Conservation (phyloP, 2,113 vertebrate species). For the Callaeas wilsoni region DNA sequence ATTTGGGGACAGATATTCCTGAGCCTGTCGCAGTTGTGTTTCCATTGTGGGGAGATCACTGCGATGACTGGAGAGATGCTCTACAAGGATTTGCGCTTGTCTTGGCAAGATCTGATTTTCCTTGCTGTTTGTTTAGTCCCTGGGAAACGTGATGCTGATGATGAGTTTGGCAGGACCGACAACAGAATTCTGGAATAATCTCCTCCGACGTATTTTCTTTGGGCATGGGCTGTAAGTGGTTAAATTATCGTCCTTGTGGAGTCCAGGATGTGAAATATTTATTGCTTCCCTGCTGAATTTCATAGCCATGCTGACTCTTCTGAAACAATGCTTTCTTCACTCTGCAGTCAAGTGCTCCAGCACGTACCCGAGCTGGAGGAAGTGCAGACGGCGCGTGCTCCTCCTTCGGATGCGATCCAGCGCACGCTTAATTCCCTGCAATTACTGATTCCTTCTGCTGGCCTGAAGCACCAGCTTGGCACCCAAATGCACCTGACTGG, state of each 20-base stretch:
- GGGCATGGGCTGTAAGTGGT: neutral
- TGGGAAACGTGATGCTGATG: neutral
- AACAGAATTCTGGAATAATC: neutral
- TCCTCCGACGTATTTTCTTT: rapidly evolving
- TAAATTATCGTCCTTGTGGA: neutral
- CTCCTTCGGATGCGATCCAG: neutral
- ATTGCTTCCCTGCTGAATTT: neutral
- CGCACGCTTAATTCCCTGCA: rapidly evolving
- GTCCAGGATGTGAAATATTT: neutral
- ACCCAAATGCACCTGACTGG: rapidly evolving
- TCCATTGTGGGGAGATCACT: rapidly evolving
- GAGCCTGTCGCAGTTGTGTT: neutral
- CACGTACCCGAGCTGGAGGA: neutral
- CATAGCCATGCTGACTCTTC: neutral
- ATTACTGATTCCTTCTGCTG: rapidly evolving
- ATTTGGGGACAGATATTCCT: neutral
- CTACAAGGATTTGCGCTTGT: neutral
- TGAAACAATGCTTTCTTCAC: neutral
- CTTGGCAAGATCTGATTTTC: neutral
- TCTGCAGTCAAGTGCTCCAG: neutral
- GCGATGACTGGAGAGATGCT: neutral
- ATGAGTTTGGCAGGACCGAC: neutral
- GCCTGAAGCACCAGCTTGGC: neutral
- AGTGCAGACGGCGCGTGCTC: rapidly evolving
- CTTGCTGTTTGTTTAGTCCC: neutral